A percentile compares a stretch with the other conserved stretches of the same genome.
phyloP scores from a whole-genome alignment of 1,140 invertebrate genomes.

The Oppia nitens region DNA sequence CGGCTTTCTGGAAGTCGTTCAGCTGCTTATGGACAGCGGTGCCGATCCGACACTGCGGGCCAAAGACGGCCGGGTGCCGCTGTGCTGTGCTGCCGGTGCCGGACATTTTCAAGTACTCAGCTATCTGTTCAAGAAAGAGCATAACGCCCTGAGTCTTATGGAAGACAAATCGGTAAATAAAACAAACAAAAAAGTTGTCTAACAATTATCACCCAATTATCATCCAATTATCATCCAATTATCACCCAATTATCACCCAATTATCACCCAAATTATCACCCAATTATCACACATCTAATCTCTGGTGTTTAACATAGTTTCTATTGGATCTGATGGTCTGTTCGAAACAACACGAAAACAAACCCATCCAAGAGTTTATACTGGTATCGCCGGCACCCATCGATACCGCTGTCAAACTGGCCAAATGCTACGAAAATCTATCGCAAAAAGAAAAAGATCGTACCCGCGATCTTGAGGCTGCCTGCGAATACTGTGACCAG shows the following conservation, averaged over 20 bases:
- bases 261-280: neutral
- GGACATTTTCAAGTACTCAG: slow-evolving; percentile 89
- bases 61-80: slow-evolving; percentile 73
- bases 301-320: slow-evolving; percentile 50
- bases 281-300: slow-evolving; percentile 8
- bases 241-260: too few species aligned
- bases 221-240: too few species aligned
- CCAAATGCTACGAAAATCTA: slow-evolving; percentile 56
- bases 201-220: too few species aligned
- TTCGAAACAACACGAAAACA: slow-evolving; percentile 88
- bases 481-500: slow-evolving; percentile 83
- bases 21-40: slow-evolving; percentile 81
- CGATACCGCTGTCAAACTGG: slow-evolving; percentile 92
- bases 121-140: slow-evolving; percentile 90
- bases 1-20: slow-evolving; percentile 84
- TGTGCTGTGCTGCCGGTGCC: slow-evolving; percentile 91
- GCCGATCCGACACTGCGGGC: slow-evolving; percentile 84
- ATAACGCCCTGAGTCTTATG: slow-evolving; percentile 90
- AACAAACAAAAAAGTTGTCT: too few species aligned
- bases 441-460: slow-evolving; percentile 81
- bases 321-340: slow-evolving; percentile 97
- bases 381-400: slow-evolving; percentile 90
- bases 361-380: slow-evolving; percentile 91
- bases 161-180: slow-evolving; percentile 65
- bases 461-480: slow-evolving; percentile 82